Base-by-base conservation (phyloP, 2,113 vertebrate genomes). In the Corythaixoides concolor region DNA sequence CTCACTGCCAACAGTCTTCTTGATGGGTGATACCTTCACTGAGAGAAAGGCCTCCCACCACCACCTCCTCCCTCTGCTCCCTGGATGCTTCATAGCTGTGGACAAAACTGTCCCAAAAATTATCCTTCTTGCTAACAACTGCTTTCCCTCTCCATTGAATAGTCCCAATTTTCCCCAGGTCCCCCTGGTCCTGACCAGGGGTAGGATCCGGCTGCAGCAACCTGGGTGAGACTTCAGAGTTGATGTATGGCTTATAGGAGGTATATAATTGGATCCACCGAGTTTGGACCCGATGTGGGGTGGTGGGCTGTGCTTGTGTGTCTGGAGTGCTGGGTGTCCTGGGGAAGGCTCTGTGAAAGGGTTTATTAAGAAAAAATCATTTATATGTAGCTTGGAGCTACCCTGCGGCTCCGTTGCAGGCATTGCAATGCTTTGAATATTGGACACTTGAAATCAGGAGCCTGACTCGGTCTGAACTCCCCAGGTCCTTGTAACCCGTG, bases 231-330 rank as follows among this genome's bases (percentile, higher is more conserved):
- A 22, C 15, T 41, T 52, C 30, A 50, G 53, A n/a, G 9, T 0
- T 56, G 74, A 6, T 52, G 53, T 33, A 45, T 0, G 5, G n/a
- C 27, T 73, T 83, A 58, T 33, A 56, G 45, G 27, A 76, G 33
- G 35, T 68, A 5, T 4, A 43, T 43, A 13, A 43, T 43, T 12
- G 41, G 41, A 15, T 43, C 41, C 41, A 43, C 14, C 14, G 30
- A 28, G 22, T 69, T 72, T 73, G 75, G 68, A 22, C 8, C 21
- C 0, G 2, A 0, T 5, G 5, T 10, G 0, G 8, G 55, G 35
- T 2, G 9, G 24, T 19, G 66, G 62, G 82, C 85, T 66, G 16
- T 77, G n/a, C 14, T 85, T 0, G 0, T 50, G 26, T 35, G 63
- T 10, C 55, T 32, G 50, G 17, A 47, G 74, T 16, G 47, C 37